Evolutionary conservation across 2,888 invertebrate species (phyloP).

Genomic region (Perdita meconis): DNA sequence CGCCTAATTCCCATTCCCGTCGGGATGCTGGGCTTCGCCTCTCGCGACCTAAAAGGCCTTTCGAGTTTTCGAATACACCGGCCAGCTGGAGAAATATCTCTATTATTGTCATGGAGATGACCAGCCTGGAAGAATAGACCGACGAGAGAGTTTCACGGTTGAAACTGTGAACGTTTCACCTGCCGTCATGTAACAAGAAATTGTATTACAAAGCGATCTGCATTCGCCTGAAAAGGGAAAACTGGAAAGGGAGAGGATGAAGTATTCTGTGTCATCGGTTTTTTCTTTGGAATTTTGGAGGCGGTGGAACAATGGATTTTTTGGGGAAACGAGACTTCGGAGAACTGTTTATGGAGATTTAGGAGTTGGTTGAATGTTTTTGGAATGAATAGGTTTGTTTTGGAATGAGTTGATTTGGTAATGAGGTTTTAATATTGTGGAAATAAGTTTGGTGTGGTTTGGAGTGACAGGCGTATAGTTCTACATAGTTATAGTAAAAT

Average conservation of each 20-base stretch:
- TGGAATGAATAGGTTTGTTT: too few species aligned
- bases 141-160: slow-evolving; percentile 8
- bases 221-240: slow-evolving; percentile 28
- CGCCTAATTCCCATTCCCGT: slow-evolving; percentile 78
- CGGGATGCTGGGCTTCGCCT: slow-evolving; percentile 38
- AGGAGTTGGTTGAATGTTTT: background rate
- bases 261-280: slow-evolving; percentile 13
- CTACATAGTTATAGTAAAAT: too few species aligned
- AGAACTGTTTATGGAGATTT: background rate
- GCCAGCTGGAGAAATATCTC: slow-evolving; percentile 73
- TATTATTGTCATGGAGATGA: slow-evolving; percentile 82
- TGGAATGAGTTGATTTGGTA: too few species aligned
- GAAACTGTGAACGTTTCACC: slow-evolving; percentile 26
- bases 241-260: background rate
- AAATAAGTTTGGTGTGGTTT: too few species aligned
- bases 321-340: background rate
- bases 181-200: slow-evolving; percentile 21
- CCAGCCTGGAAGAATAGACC: slow-evolving; percentile 38
- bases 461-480: too few species aligned
- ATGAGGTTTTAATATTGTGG: too few species aligned
- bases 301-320: background rate
- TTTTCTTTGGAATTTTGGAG: background rate
- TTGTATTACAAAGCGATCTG: slow-evolving; percentile 24
- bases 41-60: slow-evolving; percentile 31
- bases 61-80: slow-evolving; percentile 54